Evolutionary conservation across 2,797 vertebrate species (phyloP), one percentile per base, ranked within the genome.

Genomic region (Scyliorhinus canicula): DNA sequence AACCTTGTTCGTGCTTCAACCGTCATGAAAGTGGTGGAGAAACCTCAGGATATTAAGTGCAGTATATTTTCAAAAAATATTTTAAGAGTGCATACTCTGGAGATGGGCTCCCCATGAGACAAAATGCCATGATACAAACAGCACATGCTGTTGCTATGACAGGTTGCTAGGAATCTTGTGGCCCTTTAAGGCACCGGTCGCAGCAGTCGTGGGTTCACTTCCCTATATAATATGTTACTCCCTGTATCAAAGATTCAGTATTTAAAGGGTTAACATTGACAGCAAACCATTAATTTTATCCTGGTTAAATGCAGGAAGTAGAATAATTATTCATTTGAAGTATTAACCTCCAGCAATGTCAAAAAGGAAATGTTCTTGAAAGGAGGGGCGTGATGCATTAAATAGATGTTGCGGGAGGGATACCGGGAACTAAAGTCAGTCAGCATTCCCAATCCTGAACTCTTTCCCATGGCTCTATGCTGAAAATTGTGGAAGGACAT

Each of bases 161-260:
- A 90, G n/a, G 86, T 90, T 90, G 86, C 86, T 90, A 90, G 86
- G 86, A 90, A 40, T 63, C 86, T 90, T 91, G 21, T 65, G 88
- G 19, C n/a, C 88, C 88, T 65, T 44, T 44, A 40, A 90, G 21
- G 31, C 52, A 88, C 19, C 55, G 35, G 88, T 65, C n/a, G 3
- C 4, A 26, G 88, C n/a, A 44, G 57, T 12, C 16, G 44, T 44
- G 60, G 88, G 60, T 91, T 40, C 57, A 82, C 79, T 63, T 65
- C 57, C 60, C 11, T 91, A 3, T 44, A 63, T 40, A 91, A 91
- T 63, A 28, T 24, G 26, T 60, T 44, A 44, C 40, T 57, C n/a
- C 88, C 4, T 63, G 60, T 21, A 24, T 5, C 60, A 60, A 91
- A 40, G 60, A 9, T 63, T 91, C 57, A 91, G 88, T 65, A 65